A percentile compares a stretch with the other conserved stretches of the same genome.
phyloP scores from a whole-genome alignment of 2,797 vertebrate genomes.

The Aphelocoma californica region DNA sequence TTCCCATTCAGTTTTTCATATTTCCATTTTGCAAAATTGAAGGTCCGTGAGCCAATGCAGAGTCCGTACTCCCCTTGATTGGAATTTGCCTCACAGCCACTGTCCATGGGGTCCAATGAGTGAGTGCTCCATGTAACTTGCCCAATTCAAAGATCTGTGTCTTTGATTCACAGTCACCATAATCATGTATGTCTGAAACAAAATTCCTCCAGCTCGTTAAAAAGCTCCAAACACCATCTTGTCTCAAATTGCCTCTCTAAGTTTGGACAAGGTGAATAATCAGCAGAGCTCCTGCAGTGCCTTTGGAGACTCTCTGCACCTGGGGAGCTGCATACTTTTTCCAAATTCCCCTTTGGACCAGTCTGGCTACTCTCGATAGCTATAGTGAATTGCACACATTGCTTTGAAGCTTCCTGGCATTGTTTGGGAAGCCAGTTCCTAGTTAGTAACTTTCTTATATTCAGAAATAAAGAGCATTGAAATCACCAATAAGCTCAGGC shows the following conservation, averaged over 20 bases:
- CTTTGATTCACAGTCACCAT: background rate
- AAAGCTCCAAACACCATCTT: background rate
- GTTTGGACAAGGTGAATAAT: background rate
- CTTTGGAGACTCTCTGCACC: background rate
- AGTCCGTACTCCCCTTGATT: background rate
- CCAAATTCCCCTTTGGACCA: background rate
- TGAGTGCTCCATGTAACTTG: background rate
- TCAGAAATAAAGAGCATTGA: background rate
- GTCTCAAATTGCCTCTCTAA: background rate
- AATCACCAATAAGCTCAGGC: background rate
- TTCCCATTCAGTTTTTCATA: slow-evolving; percentile 15
- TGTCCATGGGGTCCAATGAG: accelerated
- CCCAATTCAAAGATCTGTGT: background rate
- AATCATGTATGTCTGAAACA: background rate
- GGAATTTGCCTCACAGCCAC: background rate
- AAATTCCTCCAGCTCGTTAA: background rate
- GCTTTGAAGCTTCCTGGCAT: background rate
- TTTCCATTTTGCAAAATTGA: slow-evolving; percentile 35
- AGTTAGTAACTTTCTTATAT: background rate
- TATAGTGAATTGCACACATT: background rate
- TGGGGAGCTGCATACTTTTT: background rate
- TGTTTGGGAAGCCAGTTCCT: background rate
- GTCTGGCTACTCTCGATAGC: background rate
- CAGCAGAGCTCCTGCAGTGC: background rate
- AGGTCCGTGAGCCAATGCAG: background rate